Conservation (phyloP, 1,140 invertebrate species). For the Semibalanus balanoides region DNA sequence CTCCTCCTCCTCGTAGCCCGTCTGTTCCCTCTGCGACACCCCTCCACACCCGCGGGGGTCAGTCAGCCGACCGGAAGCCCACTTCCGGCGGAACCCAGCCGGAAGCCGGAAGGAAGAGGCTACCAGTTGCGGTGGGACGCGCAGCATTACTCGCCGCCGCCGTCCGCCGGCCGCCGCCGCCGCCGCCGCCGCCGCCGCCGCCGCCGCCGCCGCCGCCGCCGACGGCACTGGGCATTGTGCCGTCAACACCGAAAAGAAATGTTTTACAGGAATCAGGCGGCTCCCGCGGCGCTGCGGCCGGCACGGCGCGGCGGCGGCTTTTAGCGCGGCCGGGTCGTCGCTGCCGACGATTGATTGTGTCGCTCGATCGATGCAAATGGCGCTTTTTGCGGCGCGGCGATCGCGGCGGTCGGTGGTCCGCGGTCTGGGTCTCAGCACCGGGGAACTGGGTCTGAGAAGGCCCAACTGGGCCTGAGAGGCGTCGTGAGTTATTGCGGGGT, state of each 20-base stretch:
- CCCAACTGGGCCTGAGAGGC: no score
- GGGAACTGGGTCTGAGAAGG: no score
- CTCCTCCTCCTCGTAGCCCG: not conserved
- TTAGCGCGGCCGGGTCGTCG: not conserved
- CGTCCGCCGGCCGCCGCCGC: not conserved
- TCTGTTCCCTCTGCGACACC: no score
- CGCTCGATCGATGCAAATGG: not conserved
- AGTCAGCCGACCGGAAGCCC: not conserved
- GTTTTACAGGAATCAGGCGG: not conserved
- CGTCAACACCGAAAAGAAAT: not conserved
- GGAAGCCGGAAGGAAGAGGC: constrained; percentile 1
- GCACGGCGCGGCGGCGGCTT: not conserved
- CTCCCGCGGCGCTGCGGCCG: no score
- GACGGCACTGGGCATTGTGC: not conserved
- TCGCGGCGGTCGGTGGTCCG: not conserved
- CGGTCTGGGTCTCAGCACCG: no score
- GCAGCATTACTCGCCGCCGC: not conserved
- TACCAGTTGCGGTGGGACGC: not conserved
- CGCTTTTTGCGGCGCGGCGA: not conserved
- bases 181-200: no score
- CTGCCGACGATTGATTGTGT: not conserved
- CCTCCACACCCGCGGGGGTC: not conserved
- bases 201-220: no score
- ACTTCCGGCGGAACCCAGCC: not conserved
- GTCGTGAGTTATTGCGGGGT: no score